These are phyloP conservation scores for Zapus hudsonius DNA, from an alignment of 2,113 vertebrate species.

Conservation along the genomic window DNA sequence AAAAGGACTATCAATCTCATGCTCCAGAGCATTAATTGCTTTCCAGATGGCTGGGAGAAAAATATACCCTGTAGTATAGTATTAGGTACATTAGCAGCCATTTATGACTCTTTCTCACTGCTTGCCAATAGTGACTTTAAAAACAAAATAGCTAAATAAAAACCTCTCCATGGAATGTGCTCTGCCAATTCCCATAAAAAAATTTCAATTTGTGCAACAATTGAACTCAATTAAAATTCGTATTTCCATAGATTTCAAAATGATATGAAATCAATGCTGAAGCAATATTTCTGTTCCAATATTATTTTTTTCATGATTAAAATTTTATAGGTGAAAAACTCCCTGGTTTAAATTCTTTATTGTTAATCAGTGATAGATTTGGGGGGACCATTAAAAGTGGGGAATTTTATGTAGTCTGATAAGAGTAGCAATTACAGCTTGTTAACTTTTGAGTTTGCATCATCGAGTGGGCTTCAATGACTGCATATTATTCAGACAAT, in stretches of 20 bases:
- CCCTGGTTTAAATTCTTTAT: not conserved
- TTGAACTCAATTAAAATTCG: conserved; percentile 21
- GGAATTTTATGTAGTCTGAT: not conserved
- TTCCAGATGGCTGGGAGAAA: conserved; percentile 59
- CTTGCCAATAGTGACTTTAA: conserved; percentile 3
- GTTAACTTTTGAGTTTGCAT: not conserved
- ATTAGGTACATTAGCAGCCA: not conserved
- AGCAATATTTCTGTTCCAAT: not conserved
- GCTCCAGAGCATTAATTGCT: conserved; percentile 13
- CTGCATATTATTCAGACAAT: not conserved
- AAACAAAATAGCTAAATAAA: conserved; percentile 49
- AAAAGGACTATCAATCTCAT: conserved; percentile 17
- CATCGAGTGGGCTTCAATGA: not conserved
- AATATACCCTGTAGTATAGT: not conserved
- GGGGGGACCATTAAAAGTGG: not conserved
- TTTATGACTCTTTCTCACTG: conserved; percentile 22
- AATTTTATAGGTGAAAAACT: not conserved
- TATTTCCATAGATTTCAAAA: conserved; percentile 23
- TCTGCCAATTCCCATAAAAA: not conserved
- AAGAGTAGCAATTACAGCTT: not conserved
- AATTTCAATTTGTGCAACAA: conserved; percentile 13
- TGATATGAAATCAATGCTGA: not conserved
- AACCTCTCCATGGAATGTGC: not conserved
- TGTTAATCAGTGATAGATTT: not conserved
- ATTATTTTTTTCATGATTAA: not conserved